These are phyloP conservation scores for Melitaea athalia DNA, from an alignment of 2,888 invertebrate genomes.

Conservation along the genomic window DNA sequence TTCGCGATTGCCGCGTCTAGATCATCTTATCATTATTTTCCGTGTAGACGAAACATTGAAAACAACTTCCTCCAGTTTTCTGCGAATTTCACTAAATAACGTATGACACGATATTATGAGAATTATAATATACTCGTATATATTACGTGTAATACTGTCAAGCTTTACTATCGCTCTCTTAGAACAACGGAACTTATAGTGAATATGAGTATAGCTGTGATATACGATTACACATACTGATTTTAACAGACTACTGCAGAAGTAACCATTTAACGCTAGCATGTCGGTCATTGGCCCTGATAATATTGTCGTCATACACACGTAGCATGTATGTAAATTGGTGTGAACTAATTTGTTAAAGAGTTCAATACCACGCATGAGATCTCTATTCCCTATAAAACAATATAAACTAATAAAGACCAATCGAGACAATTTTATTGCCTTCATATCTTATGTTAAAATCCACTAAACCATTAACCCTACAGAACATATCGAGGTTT, in stretches of 20 bases:
- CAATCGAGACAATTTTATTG: background rate
- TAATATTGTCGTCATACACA: constrained; percentile 48
- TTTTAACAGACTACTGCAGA: constrained; percentile 40
- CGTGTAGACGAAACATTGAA: background rate
- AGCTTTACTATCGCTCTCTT: constrained; percentile 15
- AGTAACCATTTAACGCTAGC: constrained; percentile 51
- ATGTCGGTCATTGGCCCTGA: constrained; percentile 66
- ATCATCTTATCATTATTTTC: constrained; percentile 20
- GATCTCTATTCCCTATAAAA: background rate
- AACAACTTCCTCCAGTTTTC: constrained; percentile 13
- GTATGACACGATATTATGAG: constrained; percentile 4
- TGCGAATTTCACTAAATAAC: constrained; percentile 18
- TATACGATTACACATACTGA: constrained; percentile 8
- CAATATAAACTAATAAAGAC: background rate
- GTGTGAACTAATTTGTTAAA: constrained; percentile 57
- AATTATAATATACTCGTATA: constrained; percentile 1
- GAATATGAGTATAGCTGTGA: background rate
- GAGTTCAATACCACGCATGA: constrained; percentile 47
- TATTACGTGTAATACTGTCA: background rate
- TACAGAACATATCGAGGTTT: background rate
- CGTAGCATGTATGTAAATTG: constrained; percentile 58
- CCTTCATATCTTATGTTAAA: too few species aligned
- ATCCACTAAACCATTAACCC: too few species aligned
- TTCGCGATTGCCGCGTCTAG: background rate
- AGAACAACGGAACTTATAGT: constrained; percentile 9